phyloP scores from a whole-genome alignment of 2,888 invertebrate genomes.

The Lymantria monacha region DNA sequence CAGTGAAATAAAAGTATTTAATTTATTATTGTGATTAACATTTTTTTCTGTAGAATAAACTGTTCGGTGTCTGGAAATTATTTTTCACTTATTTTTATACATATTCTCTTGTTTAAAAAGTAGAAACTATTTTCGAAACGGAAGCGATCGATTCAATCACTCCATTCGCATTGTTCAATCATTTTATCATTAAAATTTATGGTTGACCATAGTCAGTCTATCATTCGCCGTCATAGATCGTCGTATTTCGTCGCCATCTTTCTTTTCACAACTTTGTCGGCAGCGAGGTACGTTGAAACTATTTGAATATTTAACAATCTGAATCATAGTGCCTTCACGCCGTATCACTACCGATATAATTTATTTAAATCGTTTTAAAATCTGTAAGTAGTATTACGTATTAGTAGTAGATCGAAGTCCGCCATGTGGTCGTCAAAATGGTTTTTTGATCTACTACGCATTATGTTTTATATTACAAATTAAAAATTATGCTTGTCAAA shows the following conservation, averaged over 20 bases:
- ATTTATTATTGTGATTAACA: too few relatives aligned
- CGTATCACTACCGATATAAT: slow-evolving; percentile 18
- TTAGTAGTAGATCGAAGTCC: slow-evolving; percentile 30
- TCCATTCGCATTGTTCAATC: neutral
- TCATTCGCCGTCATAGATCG: slow-evolving; percentile 39
- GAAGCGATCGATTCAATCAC: neutral
- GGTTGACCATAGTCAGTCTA: neutral
- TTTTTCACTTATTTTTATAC: too few relatives aligned
- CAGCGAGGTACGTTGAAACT: slow-evolving; percentile 67
- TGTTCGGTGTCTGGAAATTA: too few relatives aligned
- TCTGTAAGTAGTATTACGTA: slow-evolving; percentile 30
- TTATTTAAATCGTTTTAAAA: slow-evolving; percentile 17
- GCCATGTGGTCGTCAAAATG: slow-evolving; percentile 74
- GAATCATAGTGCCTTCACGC: slow-evolving; percentile 28
- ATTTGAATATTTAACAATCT: slow-evolving; percentile 43
- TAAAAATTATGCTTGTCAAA: slow-evolving; percentile 22
- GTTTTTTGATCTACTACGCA: slow-evolving; percentile 72
- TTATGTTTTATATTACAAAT: slow-evolving; percentile 59
- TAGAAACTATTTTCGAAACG: neutral
- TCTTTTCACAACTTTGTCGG: slow-evolving; percentile 74
- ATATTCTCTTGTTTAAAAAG: neutral
- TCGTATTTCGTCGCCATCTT: slow-evolving; percentile 66
- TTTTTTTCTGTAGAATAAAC: too few relatives aligned
- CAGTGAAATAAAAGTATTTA: too few relatives aligned
- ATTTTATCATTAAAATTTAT: neutral